A percentile compares a stretch with the other conserved stretches of the same genome.
These are phyloP conservation scores for Melanerpes formicivorus DNA, from an alignment of 2,113 vertebrate genomes.

Conservation along the genomic window DNA sequence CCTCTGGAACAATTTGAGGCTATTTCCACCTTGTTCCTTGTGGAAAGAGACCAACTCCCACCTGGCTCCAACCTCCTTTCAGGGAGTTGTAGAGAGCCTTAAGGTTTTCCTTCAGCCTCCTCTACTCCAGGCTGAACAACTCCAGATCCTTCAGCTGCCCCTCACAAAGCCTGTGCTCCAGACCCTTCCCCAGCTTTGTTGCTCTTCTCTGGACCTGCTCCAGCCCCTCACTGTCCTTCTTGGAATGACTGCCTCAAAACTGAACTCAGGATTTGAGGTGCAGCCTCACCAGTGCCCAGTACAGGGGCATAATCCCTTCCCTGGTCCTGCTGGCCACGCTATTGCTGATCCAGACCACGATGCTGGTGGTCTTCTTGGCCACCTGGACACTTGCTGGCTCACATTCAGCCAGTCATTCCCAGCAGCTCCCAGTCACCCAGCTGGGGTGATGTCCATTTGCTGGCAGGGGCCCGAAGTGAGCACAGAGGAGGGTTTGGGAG, in stretches of 20 bases:
- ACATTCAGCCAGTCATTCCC: rapidly evolving
- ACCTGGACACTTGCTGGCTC: background rate
- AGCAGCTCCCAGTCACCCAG: background rate
- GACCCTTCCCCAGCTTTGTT: background rate
- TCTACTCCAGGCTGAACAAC: background rate
- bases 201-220: background rate
- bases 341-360: background rate
- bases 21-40: no score
- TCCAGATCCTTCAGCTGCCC: background rate
- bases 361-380: background rate
- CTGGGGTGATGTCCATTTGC: rapidly evolving
- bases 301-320: background rate
- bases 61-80: no score
- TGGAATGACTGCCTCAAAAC: background rate
- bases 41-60: no score
- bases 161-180: background rate
- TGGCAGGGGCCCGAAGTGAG: rapidly evolving
- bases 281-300: no score
- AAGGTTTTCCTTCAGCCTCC: background rate
- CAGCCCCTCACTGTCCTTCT: background rate
- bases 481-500: background rate
- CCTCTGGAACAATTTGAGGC: no score
- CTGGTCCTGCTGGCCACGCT: background rate
- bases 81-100: no score
- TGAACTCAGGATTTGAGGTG: background rate